Evolutionary conservation across 2,113 vertebrate genomes (phyloP).

Genomic region (Progne subis): DNA sequence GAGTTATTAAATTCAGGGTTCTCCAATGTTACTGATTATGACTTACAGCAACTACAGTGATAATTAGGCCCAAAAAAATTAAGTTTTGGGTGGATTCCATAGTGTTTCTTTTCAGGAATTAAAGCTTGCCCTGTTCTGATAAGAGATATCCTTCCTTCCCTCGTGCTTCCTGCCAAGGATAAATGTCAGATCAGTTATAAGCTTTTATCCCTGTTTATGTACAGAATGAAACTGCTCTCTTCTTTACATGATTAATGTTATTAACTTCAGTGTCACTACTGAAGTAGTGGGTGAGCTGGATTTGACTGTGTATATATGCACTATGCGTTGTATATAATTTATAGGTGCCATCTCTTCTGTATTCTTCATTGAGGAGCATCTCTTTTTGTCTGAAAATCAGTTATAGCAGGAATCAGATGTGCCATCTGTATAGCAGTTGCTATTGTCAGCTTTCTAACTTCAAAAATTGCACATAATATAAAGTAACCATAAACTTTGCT

Average conservation of each 20-base stretch:
- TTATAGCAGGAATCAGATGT: background rate
- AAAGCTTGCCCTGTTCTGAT: background rate
- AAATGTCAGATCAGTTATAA: background rate
- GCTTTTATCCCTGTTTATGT: background rate
- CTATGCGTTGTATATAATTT: background rate
- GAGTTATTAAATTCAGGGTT: background rate
- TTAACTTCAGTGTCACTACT: background rate
- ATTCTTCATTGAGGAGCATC: background rate
- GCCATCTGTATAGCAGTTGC: background rate
- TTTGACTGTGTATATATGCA: background rate
- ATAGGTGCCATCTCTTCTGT: background rate
- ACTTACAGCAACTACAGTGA: background rate
- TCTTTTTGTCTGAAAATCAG: background rate
- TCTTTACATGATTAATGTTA: background rate
- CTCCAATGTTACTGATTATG: background rate
- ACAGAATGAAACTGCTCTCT: background rate
- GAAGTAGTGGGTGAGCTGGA: background rate
- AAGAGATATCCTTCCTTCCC: background rate
- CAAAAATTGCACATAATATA: background rate
- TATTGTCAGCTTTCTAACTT: background rate
- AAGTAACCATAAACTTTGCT: background rate
- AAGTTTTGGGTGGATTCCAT: background rate
- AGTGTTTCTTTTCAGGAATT: background rate
- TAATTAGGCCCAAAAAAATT: background rate
- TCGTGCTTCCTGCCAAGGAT: background rate